Evolutionary conservation across 2,888 invertebrate species (phyloP).

Genomic region (Cryptocephalus moraei): DNA sequence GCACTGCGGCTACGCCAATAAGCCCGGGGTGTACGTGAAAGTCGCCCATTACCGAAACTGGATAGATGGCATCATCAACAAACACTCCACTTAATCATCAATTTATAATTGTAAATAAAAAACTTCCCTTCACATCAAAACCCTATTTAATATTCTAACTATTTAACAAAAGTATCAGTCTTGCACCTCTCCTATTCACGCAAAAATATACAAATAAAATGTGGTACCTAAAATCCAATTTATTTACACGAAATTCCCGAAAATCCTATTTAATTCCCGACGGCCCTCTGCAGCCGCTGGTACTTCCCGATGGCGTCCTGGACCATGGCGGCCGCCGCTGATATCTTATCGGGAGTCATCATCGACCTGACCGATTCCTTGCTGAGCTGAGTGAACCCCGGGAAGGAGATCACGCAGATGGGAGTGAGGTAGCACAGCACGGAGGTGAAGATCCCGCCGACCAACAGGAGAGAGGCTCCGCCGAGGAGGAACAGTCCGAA

Average conservation of each 20-base stretch:
- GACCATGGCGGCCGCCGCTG: conserved; percentile 48
- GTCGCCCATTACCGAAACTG: conserved; percentile 54
- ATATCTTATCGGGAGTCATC: conserved; percentile 49
- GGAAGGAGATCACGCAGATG: conserved; percentile 48
- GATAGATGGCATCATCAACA: conserved; percentile 49
- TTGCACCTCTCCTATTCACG: too few relatives aligned
- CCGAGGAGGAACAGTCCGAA: conserved; percentile 38
- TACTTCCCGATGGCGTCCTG: conserved; percentile 54
- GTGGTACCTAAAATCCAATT: too few relatives aligned
- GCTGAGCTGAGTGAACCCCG: conserved; percentile 29
- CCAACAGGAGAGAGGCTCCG: conserved; percentile 37
- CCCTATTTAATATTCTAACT: too few relatives aligned
- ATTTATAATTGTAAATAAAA: neutral
- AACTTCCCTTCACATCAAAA: neutral
- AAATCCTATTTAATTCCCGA: conserved; percentile 5
- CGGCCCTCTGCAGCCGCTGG: conserved; percentile 30
- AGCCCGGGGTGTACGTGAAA: conserved; percentile 65
- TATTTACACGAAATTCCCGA: too few relatives aligned
- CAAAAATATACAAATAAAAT: too few relatives aligned
- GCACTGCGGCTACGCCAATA: conserved; percentile 61
- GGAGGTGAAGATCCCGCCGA: conserved; percentile 46
- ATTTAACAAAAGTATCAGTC: too few relatives aligned
- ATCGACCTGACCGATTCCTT: conserved; percentile 45
- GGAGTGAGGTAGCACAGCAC: conserved; percentile 53
- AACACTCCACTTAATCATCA: conserved; percentile 8